A percentile compares a stretch with the other conserved stretches of the same genome.
These are phyloP conservation scores for Channallabes apus DNA, from an alignment of 2,797 vertebrate genomes.

Conservation along the genomic window DNA sequence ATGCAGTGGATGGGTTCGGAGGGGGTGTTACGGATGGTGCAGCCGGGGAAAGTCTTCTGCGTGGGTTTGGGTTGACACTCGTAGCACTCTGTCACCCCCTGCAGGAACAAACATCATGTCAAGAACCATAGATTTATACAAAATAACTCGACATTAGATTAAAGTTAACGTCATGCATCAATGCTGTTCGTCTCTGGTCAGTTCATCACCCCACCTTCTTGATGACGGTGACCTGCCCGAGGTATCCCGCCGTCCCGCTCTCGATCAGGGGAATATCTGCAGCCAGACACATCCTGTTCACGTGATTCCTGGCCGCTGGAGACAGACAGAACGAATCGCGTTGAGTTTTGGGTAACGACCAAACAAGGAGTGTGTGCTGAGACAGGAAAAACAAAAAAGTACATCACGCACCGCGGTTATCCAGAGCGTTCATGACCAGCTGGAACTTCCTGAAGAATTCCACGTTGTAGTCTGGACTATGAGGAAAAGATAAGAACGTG, in stretches of 20 bases:
- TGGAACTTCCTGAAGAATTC: conserved; percentile 95
- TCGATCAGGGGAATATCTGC: conserved; percentile 96
- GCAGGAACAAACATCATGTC: background rate
- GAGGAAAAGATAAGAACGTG: conserved; percentile 55
- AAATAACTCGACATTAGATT: background rate
- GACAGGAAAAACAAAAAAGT: background rate
- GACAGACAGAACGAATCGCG: background rate
- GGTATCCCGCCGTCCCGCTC: conserved; percentile 94
- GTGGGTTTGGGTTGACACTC: conserved; percentile 97
- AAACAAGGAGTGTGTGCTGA: background rate
- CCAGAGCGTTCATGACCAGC: conserved; percentile 97
- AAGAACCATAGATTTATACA: background rate
- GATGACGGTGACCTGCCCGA: conserved; percentile 96
- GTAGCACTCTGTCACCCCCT: conserved; percentile 97
- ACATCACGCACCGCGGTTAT: conserved; percentile 86
- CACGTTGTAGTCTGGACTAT: conserved; percentile 93
- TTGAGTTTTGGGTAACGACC: background rate
- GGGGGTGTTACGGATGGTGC: conserved; percentile 97
- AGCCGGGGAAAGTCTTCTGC: conserved; percentile 98
- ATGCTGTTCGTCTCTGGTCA: background rate
- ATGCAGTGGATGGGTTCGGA: conserved; percentile 99
- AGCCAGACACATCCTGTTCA: conserved; percentile 97
- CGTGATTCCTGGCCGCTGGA: conserved; percentile 93
- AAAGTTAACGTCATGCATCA: background rate
- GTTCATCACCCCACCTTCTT: conserved; percentile 83